A percentile compares a stretch with the other conserved stretches of the same genome.
phyloP scores from a whole-genome alignment of 2,797 vertebrate genomes.

The Erithacus rubecula region DNA sequence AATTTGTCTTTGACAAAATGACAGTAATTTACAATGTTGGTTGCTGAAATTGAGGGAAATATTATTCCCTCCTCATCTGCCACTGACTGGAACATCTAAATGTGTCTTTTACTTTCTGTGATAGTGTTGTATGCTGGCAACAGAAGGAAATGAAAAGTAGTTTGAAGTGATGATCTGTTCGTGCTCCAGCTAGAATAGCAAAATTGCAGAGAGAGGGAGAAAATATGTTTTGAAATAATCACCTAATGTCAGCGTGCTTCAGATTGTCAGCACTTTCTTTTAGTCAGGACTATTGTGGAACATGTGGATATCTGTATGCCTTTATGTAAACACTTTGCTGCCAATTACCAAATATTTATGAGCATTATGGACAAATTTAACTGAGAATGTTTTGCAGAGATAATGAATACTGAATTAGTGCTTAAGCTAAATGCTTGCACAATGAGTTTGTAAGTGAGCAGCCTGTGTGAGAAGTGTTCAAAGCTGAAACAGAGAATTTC shows the following conservation, averaged over 20 bases:
- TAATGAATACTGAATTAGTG: neutral
- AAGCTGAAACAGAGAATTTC: neutral
- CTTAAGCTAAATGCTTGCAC: neutral
- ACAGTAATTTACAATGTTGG: neutral
- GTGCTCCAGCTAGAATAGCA: neutral
- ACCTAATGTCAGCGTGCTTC: neutral
- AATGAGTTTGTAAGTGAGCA: neutral
- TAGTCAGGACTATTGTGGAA: neutral
- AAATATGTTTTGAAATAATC: constrained; percentile 15
- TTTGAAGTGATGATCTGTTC: neutral
- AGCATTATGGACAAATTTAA: neutral
- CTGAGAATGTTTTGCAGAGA: neutral
- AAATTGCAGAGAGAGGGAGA: neutral
- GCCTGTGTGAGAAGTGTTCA: neutral
- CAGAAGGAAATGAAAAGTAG: neutral
- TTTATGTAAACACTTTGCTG: neutral
- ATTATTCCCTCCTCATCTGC: neutral
- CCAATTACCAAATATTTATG: neutral
- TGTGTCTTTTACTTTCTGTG: neutral
- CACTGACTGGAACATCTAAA: constrained; percentile 14
- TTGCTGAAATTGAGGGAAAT: neutral
- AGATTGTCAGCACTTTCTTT: neutral
- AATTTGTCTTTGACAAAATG: neutral
- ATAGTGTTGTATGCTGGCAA: neutral
- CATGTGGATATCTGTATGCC: neutral